Conservation (phyloP, 2,113 vertebrate genomes). For the Synchiropus splendidus region DNA sequence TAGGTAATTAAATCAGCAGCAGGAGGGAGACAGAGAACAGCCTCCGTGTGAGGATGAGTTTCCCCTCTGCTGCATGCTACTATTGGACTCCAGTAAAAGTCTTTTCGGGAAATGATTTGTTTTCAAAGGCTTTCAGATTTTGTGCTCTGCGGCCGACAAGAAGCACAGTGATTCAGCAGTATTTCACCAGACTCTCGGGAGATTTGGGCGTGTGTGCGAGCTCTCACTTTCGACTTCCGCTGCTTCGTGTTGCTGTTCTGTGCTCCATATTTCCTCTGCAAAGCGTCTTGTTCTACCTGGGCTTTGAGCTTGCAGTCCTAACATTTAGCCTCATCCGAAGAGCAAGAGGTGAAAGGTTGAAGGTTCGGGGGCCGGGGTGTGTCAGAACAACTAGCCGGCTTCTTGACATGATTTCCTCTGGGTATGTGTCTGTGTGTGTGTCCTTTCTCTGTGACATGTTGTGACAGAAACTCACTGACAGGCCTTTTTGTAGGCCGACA, state of each 20-base stretch:
- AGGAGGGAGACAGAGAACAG: slow-evolving; percentile 49
- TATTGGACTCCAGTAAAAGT: slow-evolving; percentile 7
- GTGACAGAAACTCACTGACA: slow-evolving; percentile 57
- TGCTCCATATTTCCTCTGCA: not conserved
- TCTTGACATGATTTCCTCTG: slow-evolving; percentile 49
- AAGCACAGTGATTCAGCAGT: slow-evolving; percentile 59
- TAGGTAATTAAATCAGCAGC: slow-evolving; percentile 65
- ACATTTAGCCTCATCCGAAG: not conserved
- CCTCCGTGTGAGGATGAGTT: slow-evolving; percentile 31
- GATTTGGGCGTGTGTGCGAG: slow-evolving; percentile 28
- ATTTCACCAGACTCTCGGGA: slow-evolving; percentile 44
- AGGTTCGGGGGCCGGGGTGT: not conserved
- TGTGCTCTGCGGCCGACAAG: slow-evolving; percentile 19
- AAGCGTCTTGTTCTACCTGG: not conserved
- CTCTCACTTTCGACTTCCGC: slow-evolving; percentile 20
- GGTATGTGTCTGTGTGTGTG: slow-evolving; percentile 21
- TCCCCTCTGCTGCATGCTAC: too few relatives aligned
- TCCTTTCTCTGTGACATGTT: slow-evolving; percentile 45
- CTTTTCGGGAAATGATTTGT: not conserved
- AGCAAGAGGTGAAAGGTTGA: slow-evolving; percentile 40
- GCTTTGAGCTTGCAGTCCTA: too few relatives aligned
- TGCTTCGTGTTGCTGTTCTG: slow-evolving; percentile 5
- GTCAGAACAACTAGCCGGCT: slow-evolving; percentile 20
- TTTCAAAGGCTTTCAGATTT: not conserved
- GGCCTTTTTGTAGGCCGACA: slow-evolving; percentile 49